Conservation (phyloP, 2,113 vertebrate genomes). For the Sialia sialis region DNA sequence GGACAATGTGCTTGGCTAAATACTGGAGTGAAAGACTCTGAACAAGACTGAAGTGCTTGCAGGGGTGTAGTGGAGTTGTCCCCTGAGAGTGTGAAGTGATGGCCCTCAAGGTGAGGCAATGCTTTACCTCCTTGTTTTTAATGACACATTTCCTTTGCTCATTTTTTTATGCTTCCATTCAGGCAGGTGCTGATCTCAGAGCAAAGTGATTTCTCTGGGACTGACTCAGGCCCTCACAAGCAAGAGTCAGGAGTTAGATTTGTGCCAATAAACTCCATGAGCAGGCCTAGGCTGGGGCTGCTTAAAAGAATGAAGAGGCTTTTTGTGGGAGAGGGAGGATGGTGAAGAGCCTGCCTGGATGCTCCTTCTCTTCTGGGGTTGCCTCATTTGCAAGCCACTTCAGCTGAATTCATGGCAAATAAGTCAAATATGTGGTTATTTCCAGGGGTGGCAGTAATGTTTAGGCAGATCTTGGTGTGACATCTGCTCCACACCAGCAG, state of each 20-base stretch:
- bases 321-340: neutral
- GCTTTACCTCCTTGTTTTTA: slow-evolving; percentile 31
- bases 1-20: neutral
- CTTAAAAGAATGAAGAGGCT: neutral
- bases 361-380: neutral
- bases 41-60: neutral
- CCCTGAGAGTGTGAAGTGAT: neutral
- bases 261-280: neutral
- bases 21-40: neutral
- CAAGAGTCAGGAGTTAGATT: neutral
- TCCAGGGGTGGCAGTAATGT: neutral
- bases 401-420: neutral
- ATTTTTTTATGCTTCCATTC: neutral
- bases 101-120: neutral
- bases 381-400: neutral
- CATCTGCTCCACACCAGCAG: neutral
- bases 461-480: neutral
- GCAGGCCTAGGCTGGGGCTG: neutral
- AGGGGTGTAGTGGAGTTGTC: neutral
- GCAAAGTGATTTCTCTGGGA: neutral
- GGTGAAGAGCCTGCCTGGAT: neutral
- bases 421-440: neutral
- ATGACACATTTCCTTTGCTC: neutral
- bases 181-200: neutral
- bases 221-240: neutral